These are phyloP conservation scores for Acrocephalus scirpaceus DNA, from an alignment of 2,797 vertebrate species.

Conservation along the genomic window DNA sequence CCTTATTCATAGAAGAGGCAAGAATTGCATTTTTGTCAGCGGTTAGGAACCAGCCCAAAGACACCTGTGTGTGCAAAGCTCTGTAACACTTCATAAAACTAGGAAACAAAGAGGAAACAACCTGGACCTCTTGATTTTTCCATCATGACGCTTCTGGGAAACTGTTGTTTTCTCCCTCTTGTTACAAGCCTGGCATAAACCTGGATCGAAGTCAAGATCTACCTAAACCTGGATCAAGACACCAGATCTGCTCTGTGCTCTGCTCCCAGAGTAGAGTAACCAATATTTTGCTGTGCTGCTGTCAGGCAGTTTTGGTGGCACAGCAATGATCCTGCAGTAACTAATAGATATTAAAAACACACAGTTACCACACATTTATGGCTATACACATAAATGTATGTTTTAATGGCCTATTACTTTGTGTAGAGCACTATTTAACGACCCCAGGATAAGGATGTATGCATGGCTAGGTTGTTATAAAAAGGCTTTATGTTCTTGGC, in stretches of 20 bases:
- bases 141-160: not conserved
- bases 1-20: not conserved
- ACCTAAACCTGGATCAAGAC: not conserved
- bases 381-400: not conserved
- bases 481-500: not conserved
- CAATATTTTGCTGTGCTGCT: not conserved
- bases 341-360: not conserved
- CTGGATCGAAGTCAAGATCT: not conserved
- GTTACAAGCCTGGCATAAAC: not conserved
- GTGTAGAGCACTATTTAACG: not conserved
- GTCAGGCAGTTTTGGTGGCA: not conserved
- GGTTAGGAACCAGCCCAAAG: not conserved
- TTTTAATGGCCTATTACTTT: constrained; percentile 32
- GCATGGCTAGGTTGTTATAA: not conserved
- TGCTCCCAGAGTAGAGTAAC: not conserved
- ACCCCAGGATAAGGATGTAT: not conserved
- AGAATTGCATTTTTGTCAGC: not conserved
- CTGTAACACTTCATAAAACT: not conserved
- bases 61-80: not conserved
- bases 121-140: not conserved
- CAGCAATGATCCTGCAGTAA: not conserved
- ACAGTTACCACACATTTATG: not conserved
- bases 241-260: not conserved
- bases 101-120: not conserved
- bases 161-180: not conserved